Conservation (phyloP, 2,797 vertebrate species). For the Urosaurus nigricauda region DNA sequence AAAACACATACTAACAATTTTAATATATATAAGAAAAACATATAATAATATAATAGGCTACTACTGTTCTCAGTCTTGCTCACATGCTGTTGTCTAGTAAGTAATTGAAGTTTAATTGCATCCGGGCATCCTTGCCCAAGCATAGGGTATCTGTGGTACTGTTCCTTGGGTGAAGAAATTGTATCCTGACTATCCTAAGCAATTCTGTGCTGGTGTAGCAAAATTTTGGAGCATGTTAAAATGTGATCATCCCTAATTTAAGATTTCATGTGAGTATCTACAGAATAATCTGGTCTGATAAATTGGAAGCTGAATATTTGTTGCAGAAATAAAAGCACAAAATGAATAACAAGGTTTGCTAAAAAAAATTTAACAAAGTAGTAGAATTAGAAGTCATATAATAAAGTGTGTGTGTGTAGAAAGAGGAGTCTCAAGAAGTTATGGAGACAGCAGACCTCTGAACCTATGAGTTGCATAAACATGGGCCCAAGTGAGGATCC, state of each 20-base stretch:
- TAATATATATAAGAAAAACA: too few species aligned
- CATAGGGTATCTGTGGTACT: neutral
- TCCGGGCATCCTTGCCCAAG: neutral
- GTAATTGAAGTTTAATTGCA: neutral
- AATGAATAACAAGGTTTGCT: neutral
- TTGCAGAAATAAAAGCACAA: neutral
- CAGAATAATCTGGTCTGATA: neutral
- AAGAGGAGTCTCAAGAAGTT: neutral
- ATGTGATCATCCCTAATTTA: neutral
- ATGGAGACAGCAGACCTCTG: neutral
- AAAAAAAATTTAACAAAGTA: neutral
- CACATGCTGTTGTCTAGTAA: neutral
- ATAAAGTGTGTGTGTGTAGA: neutral
- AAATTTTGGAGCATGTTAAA: conserved; percentile 1
- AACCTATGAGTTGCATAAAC: neutral
- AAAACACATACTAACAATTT: neutral
- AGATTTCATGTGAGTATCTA: neutral
- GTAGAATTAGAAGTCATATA: neutral
- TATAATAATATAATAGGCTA: neutral
- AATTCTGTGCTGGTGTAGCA: neutral
- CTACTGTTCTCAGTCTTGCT: conserved; percentile 4
- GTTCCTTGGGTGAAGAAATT: neutral
- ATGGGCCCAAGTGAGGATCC: neutral
- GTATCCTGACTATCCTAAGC: neutral
- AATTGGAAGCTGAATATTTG: neutral